A percentile compares a stretch with the other conserved stretches of the same genome.
phyloP scores from a whole-genome alignment of 2,888 invertebrate species.

The Cataglyphis cursor region DNA sequence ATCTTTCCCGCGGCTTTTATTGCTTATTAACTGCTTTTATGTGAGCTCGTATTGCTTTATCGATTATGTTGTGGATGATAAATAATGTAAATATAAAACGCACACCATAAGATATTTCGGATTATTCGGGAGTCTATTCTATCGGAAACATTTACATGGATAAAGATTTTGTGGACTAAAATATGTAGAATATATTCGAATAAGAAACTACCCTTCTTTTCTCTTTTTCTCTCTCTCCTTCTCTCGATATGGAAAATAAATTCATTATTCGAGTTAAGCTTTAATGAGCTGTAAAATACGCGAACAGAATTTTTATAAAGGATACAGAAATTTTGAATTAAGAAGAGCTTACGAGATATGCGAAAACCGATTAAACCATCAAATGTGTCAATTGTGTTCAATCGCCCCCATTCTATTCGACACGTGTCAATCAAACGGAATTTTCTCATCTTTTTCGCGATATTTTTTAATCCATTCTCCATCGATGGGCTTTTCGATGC shows the following conservation, averaged over 20 bases:
- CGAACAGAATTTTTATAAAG: not conserved
- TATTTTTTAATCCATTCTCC: constrained; percentile 4
- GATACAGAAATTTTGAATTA: constrained; percentile 18
- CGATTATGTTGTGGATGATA: constrained; percentile 31
- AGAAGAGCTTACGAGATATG: not conserved
- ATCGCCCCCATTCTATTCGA: constrained; percentile 23
- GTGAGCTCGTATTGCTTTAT: constrained; percentile 38
- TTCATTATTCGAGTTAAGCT: not conserved
- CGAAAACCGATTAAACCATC: constrained; percentile 14
- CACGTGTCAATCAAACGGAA: constrained; percentile 26
- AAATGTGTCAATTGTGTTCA: constrained; percentile 37
- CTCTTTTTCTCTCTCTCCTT: not conserved
- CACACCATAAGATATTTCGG: not conserved
- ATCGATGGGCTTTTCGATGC: constrained; percentile 21
- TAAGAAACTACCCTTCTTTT: not conserved
- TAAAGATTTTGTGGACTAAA: constrained; percentile 9
- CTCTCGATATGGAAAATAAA: not conserved
- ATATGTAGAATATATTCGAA: not conserved
- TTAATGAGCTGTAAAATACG: not conserved
- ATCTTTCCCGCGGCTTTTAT: constrained; percentile 36
- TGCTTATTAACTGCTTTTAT: constrained; percentile 50
- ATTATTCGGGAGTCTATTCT: not conserved
- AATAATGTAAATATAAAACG: constrained; percentile 40
- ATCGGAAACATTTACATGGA: not conserved
- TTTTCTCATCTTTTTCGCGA: not conserved